Evolutionary conservation across 2,888 invertebrate genomes (phyloP).

Genomic region (Drosophila mimetica): DNA sequence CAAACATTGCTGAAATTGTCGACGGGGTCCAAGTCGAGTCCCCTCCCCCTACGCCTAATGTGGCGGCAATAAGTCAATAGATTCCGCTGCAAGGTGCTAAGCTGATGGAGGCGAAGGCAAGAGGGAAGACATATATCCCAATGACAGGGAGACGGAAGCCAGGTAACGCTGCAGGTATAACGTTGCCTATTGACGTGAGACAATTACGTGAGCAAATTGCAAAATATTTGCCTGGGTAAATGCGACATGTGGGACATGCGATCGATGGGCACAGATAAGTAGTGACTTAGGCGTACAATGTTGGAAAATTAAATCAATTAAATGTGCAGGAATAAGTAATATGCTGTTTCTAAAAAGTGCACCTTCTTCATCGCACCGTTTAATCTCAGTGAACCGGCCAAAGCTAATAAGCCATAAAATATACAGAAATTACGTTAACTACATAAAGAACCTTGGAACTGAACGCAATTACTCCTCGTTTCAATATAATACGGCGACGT

Average conservation of each 20-base stretch:
- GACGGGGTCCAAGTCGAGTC: conserved; percentile 27
- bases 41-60: conserved; percentile 46
- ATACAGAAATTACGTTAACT: conserved; percentile 24
- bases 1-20: conserved; percentile 75
- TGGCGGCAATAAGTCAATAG: conserved; percentile 76
- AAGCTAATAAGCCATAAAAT: conserved; percentile 22
- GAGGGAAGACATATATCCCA: not conserved
- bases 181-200: conserved; percentile 49
- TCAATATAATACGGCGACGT: conserved; percentile 34
- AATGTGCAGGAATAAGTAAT: not conserved
- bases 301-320: not conserved
- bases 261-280: conserved; percentile 3
- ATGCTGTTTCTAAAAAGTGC: not conserved
- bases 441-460: conserved; percentile 1
- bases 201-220: conserved; percentile 53
- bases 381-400: not conserved
- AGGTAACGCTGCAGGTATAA: conserved; percentile 26
- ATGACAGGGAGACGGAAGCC: not conserved
- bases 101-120: conserved; percentile 26
- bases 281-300: not conserved
- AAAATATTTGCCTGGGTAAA: conserved; percentile 41
- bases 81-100: conserved; percentile 56
- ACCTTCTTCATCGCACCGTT: not conserved
- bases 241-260: conserved; percentile 27
- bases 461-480: conserved; percentile 27